Base-by-base conservation (phyloP, 2,113 vertebrate genomes). In the Morphnarchus princeps region DNA sequence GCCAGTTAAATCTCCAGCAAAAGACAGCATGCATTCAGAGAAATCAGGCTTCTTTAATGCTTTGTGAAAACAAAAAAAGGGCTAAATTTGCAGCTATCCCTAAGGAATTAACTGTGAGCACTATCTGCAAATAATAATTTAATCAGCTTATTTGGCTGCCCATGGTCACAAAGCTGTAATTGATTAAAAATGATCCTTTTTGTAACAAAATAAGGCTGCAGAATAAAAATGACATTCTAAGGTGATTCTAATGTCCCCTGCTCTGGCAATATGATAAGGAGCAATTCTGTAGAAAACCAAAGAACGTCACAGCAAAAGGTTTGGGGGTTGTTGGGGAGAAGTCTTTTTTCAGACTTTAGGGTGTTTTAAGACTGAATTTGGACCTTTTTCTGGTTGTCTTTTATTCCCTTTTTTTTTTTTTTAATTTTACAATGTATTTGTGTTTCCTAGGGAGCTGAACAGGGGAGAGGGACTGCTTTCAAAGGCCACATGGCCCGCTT, bases 121-220 rank as follows among this genome's bases (percentile, higher is more conserved):
- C 72, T 92, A 93, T 96, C 95, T 95, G 81, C 92, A 92, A 92
- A 91, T 95, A 93, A 95, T 93, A 91, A 93, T 97, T 95, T 89
- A 87, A 97, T 96, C 94, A 87, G 42, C 85, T 95, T 95, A 92
- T 94, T 95, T 79, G 89, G 77, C 95, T 96, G 91, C 52, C 89
- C 73, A 29, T 31, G 94, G 81, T 95, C 86, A 92, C 94, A 92
- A 87, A 89, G 80, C 83, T 92, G 89, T 95, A 94, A 94, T 70
- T 95, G 95, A 91, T 97, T 97, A 95, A 95, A 96, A 97, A 95
- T 82, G 17, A 95, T 91, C 70, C 84, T 87, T 95, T 91, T 76
- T 38, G 94, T 97, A 95, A 96, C 72, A 89, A 96, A 97, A 76
- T 82, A 87, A 89, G 86, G 70, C 87, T 76, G 50, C 14, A 15